Percentiles rank a stretch among this genome's conserved stretches.
Conservation (phyloP, 2,797 vertebrate species). For the Oreonectes daqikongensis region DNA sequence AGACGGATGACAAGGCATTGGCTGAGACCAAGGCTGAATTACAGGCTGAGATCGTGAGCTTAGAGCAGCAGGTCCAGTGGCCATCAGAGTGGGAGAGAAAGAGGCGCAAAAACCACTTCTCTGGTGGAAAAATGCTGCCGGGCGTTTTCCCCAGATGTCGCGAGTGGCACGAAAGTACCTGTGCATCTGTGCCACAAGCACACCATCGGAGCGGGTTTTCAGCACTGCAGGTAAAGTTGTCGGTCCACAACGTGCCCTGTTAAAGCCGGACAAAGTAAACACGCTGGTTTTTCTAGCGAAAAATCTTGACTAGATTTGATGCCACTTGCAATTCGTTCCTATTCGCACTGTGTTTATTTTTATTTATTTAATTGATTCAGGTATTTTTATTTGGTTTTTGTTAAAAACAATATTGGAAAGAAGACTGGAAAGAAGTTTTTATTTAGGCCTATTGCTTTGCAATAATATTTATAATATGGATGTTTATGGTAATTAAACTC, state of each 20-base stretch:
- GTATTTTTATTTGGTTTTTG: constrained; percentile 5
- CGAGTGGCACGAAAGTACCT: constrained; percentile 5
- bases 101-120: too few relatives aligned
- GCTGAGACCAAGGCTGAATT: constrained; percentile 9
- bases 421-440: constrained; percentile 1
- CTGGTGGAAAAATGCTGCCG: background rate
- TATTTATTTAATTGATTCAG: constrained; percentile 14
- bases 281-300: background rate
- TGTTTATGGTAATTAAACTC: background rate
- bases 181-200: constrained; percentile 15
- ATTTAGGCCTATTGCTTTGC: too few relatives aligned
- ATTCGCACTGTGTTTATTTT: background rate
- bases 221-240: constrained; percentile 6
- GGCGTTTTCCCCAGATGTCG: constrained; percentile 6
- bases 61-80: constrained; percentile 8
- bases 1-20: background rate
- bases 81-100: constrained; percentile 1
- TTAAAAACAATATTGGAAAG: constrained; percentile 3
- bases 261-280: background rate
- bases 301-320: constrained; percentile 4
- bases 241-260: background rate
- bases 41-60: constrained; percentile 1
- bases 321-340: constrained; percentile 4
- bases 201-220: background rate
- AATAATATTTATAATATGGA: constrained; percentile 7